Evolutionary conservation across 2,888 invertebrate species (phyloP).

Genomic region (Apocheima hispidaria): DNA sequence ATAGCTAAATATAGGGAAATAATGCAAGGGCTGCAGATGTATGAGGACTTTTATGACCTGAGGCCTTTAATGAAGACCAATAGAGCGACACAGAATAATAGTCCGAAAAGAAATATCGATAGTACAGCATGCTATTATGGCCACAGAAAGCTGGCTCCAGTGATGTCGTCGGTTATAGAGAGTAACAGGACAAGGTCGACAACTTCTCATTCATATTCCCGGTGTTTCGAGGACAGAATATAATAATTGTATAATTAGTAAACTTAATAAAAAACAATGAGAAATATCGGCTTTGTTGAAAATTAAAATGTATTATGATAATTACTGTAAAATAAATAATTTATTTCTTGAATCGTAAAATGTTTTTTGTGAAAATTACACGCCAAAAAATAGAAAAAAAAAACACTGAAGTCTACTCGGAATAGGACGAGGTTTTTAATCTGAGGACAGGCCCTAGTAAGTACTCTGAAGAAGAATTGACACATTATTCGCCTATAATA

Average conservation of each 20-base stretch:
- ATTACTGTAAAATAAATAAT: neutral
- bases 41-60: constrained; percentile 63
- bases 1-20: constrained; percentile 71
- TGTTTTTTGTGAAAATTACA: no score
- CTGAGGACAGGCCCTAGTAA: no score
- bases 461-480: no score
- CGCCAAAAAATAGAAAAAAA: no score
- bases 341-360: neutral
- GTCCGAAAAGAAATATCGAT: constrained; percentile 54
- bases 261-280: neutral
- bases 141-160: neutral
- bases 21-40: constrained; percentile 66
- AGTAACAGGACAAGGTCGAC: constrained; percentile 7
- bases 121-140: constrained; percentile 7
- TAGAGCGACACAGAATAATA: constrained; percentile 70
- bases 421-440: no score
- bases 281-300: neutral
- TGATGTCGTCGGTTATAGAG: neutral
- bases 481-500: no score
- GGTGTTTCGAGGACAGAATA: neutral
- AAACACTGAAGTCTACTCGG: no score
- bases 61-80: constrained; percentile 63
- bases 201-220: constrained; percentile 4
- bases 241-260: neutral
- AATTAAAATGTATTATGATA: neutral